These are phyloP conservation scores for Acanthopagrus latus DNA, from an alignment of 2,797 vertebrate species.

Conservation along the genomic window DNA sequence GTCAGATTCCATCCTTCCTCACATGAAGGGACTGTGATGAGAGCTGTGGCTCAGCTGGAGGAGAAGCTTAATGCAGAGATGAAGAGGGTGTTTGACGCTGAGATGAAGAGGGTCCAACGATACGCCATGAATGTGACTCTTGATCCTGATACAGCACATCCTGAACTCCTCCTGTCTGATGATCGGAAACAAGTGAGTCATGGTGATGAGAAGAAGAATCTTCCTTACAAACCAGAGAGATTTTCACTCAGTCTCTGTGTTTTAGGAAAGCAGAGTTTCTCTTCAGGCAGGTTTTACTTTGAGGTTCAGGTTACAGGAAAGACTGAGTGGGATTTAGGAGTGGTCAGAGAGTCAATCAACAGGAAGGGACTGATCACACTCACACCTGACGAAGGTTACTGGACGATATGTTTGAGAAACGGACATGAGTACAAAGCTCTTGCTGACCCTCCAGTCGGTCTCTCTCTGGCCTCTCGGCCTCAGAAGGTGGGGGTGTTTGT, in stretches of 20 bases:
- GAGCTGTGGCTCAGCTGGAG: not conserved
- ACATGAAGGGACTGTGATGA: not conserved
- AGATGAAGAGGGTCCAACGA: not conserved
- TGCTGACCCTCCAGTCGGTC: not conserved
- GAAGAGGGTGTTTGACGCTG: not conserved
- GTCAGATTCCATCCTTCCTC: not conserved
- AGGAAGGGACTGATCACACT: not conserved
- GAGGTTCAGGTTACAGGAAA: not conserved
- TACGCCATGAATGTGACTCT: not conserved
- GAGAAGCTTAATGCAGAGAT: not conserved
- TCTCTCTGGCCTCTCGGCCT: not conserved
- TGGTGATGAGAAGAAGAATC: not conserved
- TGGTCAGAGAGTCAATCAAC: conserved; percentile 1
- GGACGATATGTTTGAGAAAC: not conserved
- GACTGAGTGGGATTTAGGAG: conserved; percentile 1
- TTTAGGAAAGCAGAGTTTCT: not conserved
- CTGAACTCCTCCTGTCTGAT: not conserved
- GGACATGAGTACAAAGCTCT: not conserved
- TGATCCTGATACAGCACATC: not conserved
- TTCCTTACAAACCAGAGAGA: not conserved
- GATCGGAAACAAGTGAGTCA: not conserved
- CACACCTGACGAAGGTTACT: not conserved
- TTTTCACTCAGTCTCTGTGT: not conserved
- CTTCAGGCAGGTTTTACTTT: not conserved
- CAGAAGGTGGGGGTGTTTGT: not conserved